Percentiles rank a stretch among this genome's conserved stretches.
phyloP scores from a whole-genome alignment of 92 coral and sea anemone genomes.

The Palythoa grandiflora region DNA sequence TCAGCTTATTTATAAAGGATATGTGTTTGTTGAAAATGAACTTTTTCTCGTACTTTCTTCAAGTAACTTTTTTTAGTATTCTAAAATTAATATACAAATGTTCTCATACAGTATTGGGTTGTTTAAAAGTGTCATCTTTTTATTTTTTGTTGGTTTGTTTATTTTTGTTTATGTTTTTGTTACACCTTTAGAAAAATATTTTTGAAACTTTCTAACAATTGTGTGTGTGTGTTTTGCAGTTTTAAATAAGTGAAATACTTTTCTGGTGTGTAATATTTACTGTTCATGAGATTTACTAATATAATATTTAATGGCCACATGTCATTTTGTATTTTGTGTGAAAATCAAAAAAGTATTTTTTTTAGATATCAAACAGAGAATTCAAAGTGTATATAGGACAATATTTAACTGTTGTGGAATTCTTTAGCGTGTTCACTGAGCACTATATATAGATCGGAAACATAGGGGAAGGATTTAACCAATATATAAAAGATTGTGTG shows the following conservation, averaged over 20 bases:
- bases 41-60: too few relatives aligned
- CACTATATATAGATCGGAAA: background rate
- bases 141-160: too few relatives aligned
- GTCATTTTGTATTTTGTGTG: background rate
- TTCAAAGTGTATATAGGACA: background rate
- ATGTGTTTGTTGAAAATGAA: too few relatives aligned
- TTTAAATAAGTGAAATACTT: background rate
- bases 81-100: too few relatives aligned
- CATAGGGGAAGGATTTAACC: background rate
- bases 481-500: background rate
- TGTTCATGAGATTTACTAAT: background rate
- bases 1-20: too few relatives aligned
- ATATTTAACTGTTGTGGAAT: constrained; percentile 22
- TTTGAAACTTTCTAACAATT: too few relatives aligned
- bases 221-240: too few relatives aligned
- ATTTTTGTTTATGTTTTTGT: too few relatives aligned
- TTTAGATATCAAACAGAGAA: background rate
- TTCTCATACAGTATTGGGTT: too few relatives aligned
- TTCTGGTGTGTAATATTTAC: background rate
- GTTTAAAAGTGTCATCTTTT: too few relatives aligned
- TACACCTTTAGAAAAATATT: too few relatives aligned
- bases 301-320: background rate
- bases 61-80: too few relatives aligned
- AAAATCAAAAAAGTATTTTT: background rate
- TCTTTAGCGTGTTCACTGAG: background rate